Conservation (phyloP, 1,140 invertebrate species). For the Temnothorax longispinosus region DNA sequence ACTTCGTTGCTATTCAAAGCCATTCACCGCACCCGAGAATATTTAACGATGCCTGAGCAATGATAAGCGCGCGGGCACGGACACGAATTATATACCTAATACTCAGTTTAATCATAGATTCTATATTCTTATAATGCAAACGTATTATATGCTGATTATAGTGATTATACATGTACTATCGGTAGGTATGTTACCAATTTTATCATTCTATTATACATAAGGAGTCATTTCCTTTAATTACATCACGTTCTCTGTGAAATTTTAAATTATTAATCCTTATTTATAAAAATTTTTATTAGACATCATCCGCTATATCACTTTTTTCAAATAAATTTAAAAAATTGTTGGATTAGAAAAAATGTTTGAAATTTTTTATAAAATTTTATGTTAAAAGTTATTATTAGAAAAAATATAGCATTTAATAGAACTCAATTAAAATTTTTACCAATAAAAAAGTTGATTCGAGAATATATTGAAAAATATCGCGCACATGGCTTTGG, state of each 20-base stretch:
- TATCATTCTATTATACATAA: not conserved
- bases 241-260: not conserved
- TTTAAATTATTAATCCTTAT: not conserved
- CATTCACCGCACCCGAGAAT: constrained; percentile 14
- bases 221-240: not conserved
- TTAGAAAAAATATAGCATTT: not conserved
- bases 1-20: constrained; percentile 16
- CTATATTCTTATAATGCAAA: not conserved
- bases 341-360: not conserved
- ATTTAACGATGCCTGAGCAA: constrained; percentile 3
- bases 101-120: not conserved
- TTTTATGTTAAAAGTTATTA: not conserved
- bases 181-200: not conserved
- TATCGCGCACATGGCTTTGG: not conserved
- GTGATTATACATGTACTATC: not conserved
- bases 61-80: not conserved
- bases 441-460: not conserved
- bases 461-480: not conserved
- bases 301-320: not conserved
- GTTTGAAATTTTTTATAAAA: not conserved
- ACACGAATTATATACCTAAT: not conserved
- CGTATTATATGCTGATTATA: not conserved
- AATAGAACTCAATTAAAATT: not conserved
- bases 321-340: not conserved
- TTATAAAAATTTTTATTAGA: not conserved